Evolutionary conservation across 2,113 vertebrate species (phyloP).

Genomic region (Gobius niger): DNA sequence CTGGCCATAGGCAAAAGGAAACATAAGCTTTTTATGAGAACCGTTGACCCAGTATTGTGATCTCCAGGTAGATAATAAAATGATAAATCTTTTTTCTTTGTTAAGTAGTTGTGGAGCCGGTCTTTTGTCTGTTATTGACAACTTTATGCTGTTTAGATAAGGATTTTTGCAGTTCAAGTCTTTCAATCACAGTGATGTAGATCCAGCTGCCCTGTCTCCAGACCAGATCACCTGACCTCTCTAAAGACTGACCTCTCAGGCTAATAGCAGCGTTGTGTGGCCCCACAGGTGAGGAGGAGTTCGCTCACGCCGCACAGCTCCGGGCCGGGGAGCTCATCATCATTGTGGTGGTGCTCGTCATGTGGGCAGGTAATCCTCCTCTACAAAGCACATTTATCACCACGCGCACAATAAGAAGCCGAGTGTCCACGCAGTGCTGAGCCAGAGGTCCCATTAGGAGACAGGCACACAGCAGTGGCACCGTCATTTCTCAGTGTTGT

Average conservation of each 20-base stretch:
- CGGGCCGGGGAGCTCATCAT: constrained; percentile 92
- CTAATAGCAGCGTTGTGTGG: not conserved
- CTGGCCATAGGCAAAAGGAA: too few relatives aligned
- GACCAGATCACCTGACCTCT: constrained; percentile 4
- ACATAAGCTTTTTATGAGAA: too few relatives aligned
- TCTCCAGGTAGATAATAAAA: too few relatives aligned
- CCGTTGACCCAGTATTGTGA: too few relatives aligned
- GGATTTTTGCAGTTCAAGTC: too few relatives aligned
- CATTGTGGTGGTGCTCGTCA: constrained; percentile 93
- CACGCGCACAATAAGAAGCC: constrained; percentile 24
- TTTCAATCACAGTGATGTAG: constrained; percentile 22
- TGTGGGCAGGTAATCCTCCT: constrained; percentile 90
- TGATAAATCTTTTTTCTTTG: too few relatives aligned
- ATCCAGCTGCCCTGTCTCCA: constrained; percentile 33
- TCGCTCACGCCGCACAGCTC: constrained; percentile 84
- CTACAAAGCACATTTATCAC: constrained; percentile 37
- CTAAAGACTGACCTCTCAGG: too few relatives aligned
- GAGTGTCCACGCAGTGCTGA: constrained; percentile 10
- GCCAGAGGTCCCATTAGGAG: constrained; percentile 18
- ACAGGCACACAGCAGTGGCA: not conserved
- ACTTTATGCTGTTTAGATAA: too few relatives aligned
- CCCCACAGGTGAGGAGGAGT: constrained; percentile 87
- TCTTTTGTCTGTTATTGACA: too few relatives aligned
- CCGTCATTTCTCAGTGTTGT: constrained; percentile 1
- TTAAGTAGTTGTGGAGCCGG: too few relatives aligned